phyloP scores from a whole-genome alignment of 2,797 vertebrate species.

The Scarus forsteni region DNA sequence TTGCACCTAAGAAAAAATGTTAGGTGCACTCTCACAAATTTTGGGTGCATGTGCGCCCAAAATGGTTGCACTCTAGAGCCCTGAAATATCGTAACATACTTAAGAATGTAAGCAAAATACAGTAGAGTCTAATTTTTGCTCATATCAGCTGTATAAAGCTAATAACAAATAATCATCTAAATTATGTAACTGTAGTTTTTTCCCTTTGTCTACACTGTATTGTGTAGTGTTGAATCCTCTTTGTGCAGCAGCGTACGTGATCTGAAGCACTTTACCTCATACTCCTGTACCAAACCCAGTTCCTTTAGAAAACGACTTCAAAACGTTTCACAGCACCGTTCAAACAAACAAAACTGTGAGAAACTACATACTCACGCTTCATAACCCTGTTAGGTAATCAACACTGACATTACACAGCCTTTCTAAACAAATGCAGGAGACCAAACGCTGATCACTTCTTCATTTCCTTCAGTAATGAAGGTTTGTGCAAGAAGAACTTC shows the following conservation, averaged over 20 bases:
- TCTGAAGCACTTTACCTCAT: conserved; percentile 1
- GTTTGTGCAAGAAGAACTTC: no score
- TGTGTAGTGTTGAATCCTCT: neutral
- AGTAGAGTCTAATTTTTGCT: no score
- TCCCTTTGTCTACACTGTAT: neutral
- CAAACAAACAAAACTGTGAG: conserved; percentile 22
- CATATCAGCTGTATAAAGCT: no score
- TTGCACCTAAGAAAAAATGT: no score
- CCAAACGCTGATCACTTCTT: neutral
- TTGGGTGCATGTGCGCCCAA: no score
- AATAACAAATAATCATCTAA: neutral
- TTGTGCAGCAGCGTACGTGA: conserved; percentile 15
- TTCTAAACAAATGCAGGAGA: neutral
- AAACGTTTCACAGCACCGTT: conserved; percentile 7
- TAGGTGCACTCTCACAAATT: no score
- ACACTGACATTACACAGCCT: neutral
- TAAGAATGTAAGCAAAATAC: no score
- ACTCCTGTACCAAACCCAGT: conserved; percentile 1
- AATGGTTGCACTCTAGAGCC: no score
- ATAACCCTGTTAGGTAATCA: conserved; percentile 11
- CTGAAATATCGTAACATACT: no score
- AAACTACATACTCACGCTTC: neutral
- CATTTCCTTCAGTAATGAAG: neutral
- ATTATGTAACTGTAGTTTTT: neutral
- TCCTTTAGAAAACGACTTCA: neutral